Evolutionary conservation across 2,797 vertebrate species (phyloP).

Genomic region (Euthynnus affinis): DNA sequence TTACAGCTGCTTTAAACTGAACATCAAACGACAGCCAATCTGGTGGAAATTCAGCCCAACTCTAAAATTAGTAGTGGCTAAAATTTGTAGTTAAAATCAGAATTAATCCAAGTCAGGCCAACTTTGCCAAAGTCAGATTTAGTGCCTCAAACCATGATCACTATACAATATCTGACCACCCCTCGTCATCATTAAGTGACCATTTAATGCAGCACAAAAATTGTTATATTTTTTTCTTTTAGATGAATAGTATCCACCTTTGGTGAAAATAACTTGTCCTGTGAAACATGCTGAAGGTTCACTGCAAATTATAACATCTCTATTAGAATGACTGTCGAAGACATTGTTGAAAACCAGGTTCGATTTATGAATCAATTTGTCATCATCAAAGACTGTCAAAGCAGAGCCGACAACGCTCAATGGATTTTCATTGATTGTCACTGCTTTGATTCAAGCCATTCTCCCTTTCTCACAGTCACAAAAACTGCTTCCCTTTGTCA

Average conservation of each 20-base stretch:
- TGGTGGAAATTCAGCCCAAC: too few relatives aligned
- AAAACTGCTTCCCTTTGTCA: slow-evolving; percentile 61
- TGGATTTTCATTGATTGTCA: slow-evolving; percentile 51
- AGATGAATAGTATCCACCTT: slow-evolving; percentile 38
- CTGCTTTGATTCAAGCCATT: slow-evolving; percentile 45
- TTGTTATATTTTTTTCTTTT: neutral
- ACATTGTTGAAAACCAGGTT: slow-evolving; percentile 54
- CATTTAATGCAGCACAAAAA: neutral
- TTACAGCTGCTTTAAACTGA: too few relatives aligned
- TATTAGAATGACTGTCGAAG: slow-evolving; percentile 46
- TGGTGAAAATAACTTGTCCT: slow-evolving; percentile 32
- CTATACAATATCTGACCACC: neutral
- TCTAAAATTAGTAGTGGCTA: too few relatives aligned
- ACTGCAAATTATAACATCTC: slow-evolving; percentile 47
- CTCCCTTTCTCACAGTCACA: slow-evolving; percentile 44
- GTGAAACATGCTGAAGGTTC: slow-evolving; percentile 26
- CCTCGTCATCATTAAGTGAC: slow-evolving; percentile 9
- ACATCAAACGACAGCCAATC: too few relatives aligned
- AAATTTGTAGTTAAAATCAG: too few relatives aligned
- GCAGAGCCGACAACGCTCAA: slow-evolving; percentile 38
- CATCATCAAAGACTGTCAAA: slow-evolving; percentile 61
- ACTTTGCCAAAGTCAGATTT: neutral
- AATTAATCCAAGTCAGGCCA: neutral
- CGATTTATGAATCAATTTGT: slow-evolving; percentile 71
- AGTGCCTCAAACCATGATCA: neutral